A percentile compares a stretch with the other conserved stretches of the same genome.
Evolutionary conservation across 2,113 vertebrate species (phyloP).

Genomic region (Oriolus oriolus): DNA sequence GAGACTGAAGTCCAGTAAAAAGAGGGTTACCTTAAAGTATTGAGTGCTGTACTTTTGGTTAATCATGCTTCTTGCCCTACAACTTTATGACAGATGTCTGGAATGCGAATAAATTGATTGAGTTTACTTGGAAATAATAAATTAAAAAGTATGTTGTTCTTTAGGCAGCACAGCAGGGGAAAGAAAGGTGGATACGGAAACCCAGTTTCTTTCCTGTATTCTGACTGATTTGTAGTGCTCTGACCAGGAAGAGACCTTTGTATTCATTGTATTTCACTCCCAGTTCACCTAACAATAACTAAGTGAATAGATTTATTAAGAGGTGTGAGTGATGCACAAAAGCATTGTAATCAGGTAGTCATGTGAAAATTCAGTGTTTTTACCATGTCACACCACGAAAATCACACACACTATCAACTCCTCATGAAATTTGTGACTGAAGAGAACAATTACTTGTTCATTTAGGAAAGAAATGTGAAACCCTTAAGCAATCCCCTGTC

Average conservation of each 20-base stretch:
- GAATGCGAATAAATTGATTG: neutral
- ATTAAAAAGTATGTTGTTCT: neutral
- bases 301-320: slow-evolving; percentile 6
- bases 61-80: neutral
- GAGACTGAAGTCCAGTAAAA: neutral
- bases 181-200: neutral
- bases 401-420: neutral
- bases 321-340: neutral
- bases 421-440: neutral
- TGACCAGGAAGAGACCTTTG: neutral
- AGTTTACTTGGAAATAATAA: neutral
- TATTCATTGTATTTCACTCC: neutral
- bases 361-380: neutral
- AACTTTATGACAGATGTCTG: neutral
- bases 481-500: neutral
- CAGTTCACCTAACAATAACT: neutral
- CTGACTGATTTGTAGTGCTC: neutral
- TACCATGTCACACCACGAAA: neutral
- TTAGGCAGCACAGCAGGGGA: neutral
- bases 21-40: neutral
- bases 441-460: neutral
- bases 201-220: neutral
- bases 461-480: neutral
- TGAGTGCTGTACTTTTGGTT: neutral
- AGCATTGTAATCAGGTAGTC: neutral